Conservation (phyloP, 2,888 invertebrate species). For the Teinopalpus imperialis region DNA sequence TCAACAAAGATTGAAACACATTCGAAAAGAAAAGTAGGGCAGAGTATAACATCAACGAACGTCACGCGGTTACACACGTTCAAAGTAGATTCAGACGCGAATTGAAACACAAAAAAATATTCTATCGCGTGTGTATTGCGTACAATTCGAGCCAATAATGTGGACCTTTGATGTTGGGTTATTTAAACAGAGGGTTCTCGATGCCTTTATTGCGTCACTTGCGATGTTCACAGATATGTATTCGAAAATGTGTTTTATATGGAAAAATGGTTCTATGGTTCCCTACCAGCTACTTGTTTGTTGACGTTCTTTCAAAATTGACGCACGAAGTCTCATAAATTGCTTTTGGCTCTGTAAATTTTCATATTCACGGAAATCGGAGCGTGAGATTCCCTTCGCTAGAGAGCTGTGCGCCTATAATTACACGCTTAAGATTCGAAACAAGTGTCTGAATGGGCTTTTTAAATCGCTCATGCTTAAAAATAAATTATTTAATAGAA, state of each 20-base stretch:
- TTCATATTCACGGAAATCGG: neutral
- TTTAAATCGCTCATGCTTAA: too few relatives aligned
- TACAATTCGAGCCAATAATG: conserved; percentile 23
- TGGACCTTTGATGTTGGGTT: conserved; percentile 65
- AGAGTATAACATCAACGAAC: neutral
- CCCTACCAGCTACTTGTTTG: conserved; percentile 6
- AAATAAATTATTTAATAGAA: too few relatives aligned
- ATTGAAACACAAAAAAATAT: conserved; percentile 21
- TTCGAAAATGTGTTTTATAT: conserved; percentile 38
- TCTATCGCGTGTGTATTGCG: conserved; percentile 20
- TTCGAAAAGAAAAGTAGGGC: conserved; percentile 3
- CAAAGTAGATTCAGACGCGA: conserved; percentile 17
- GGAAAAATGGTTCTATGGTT: conserved; percentile 38
- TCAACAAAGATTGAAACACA: too few relatives aligned
- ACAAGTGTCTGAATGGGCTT: too few relatives aligned
- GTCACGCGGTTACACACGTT: conserved; percentile 4
- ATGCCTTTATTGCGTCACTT: conserved; percentile 58
- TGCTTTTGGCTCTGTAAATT: conserved; percentile 4
- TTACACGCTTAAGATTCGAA: neutral
- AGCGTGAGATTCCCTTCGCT: neutral
- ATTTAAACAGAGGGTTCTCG: conserved; percentile 65
- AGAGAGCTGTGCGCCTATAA: neutral
- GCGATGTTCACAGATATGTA: conserved; percentile 30
- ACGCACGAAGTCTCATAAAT: neutral
- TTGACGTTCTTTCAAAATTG: conserved; percentile 17